Evolutionary conservation across 2,113 vertebrate genomes (phyloP), one percentile per base, ranked within the genome.

Genomic region (Nesogale talazaci): DNA sequence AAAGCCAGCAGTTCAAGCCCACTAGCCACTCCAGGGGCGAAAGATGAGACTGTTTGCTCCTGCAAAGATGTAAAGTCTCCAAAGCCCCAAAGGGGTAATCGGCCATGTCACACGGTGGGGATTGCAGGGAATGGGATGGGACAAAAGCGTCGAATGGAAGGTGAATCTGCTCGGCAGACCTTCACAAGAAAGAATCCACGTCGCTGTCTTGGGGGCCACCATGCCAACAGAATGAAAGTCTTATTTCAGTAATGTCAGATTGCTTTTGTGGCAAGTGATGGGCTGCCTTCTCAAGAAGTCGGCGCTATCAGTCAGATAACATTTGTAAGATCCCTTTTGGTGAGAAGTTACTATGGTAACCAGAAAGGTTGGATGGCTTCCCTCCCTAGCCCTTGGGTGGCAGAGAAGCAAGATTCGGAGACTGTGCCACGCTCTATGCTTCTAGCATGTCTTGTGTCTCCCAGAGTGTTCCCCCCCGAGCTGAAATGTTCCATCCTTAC

Each of bases 231-330:
- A 70, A 74, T 0, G 12, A 75, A 77, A 90, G 19, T 22, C 16
- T 0, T 4, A 20, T 76, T 83, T 89, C 56, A 59, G 8, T n/a
- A 80, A n/a, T 3, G 1, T 14, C 10, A 70, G 38, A 40, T 2
- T 70, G 52, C 52, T 72, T 72, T 76, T 46, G 74, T 59, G 40
- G 81, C 86, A 89, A 77, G 77, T 36, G 19, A 70, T 38, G 56
- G 61, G 22, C 38, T 46, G 25, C 69, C 40, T 72, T 79, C 42
- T 20, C 19, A 61, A 46, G n/a, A 38, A 38, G 14, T 65, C 27
- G 36, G 42, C 38, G 29, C 40, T 36, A 27, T 15, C 31, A 87
- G 74, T n/a, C 61, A 22, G 89, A 29, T 65, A 88, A 80, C 57
- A 34, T 42, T 83, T 42, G 40, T 5, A 57, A 16, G 15, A 22